Evolutionary conservation across 2,888 invertebrate species (phyloP).

Genomic region (Diaperis boleti): DNA sequence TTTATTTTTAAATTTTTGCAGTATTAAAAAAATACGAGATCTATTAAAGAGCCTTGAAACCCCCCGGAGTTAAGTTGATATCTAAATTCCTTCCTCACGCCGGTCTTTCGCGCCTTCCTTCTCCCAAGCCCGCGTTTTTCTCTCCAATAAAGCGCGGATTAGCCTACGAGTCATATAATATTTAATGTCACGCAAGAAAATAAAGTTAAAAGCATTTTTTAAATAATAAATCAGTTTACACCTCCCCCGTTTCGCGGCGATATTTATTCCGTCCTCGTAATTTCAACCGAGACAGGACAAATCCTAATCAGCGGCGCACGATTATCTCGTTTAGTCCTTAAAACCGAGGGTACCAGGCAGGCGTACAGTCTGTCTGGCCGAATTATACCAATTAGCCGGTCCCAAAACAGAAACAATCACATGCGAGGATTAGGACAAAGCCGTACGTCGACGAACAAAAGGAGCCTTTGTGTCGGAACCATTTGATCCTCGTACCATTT

Average conservation of each 20-base stretch:
- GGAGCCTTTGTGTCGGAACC: slow-evolving; percentile 29
- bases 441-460: slow-evolving; percentile 31
- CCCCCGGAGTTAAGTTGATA: too few species aligned
- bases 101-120: not conserved
- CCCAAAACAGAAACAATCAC: slow-evolving; percentile 51
- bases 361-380: too few species aligned
- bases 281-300: slow-evolving; percentile 30
- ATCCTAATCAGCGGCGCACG: slow-evolving; percentile 50
- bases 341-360: slow-evolving; percentile 46
- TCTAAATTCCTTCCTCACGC: not conserved
- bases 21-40: too few species aligned
- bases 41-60: too few species aligned
- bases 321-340: slow-evolving; percentile 48
- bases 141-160: not conserved
- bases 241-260: not conserved
- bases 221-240: not conserved
- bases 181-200: not conserved
- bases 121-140: not conserved
- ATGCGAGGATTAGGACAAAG: slow-evolving; percentile 42
- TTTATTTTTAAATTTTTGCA: too few species aligned
- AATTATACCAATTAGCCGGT: slow-evolving; percentile 51
- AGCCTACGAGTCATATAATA: not conserved
- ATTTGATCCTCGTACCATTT: slow-evolving; percentile 34
- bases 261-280: slow-evolving; percentile 8
- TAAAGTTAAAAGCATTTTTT: not conserved